Base-by-base conservation (phyloP, 2,888 invertebrate species). In the Polyommatus iphigenia region DNA sequence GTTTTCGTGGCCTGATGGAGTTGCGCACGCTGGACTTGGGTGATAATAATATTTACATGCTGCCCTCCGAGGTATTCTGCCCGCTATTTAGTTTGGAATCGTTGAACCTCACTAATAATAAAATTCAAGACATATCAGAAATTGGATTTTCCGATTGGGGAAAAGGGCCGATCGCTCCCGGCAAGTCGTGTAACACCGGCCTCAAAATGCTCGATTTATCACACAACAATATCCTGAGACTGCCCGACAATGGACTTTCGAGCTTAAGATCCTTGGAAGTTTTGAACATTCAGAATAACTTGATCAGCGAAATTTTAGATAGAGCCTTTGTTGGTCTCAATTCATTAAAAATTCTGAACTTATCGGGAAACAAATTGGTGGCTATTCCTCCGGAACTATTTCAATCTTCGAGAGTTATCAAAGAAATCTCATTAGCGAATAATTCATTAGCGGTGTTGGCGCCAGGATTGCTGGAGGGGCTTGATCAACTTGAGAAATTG, bases 371-470 rank as follows among this genome's bases (percentile, higher is more conserved):
- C 93, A 95, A 96, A 86, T 94, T 98, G 85, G 96, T 96, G 76
- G 96, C 96, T 72, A 95, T 98, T 83, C 97, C 98, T 76, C 96
- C 97, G 29, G 96, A 97, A 89, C 89, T 97, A 83, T 97, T 98
- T 89, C 95, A 96, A 87, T 95, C 96, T 82, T 96, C 96, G 72
- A 94, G 95, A 83, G 96, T 96, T 85, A 92, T 97, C 82, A 95
- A 95, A 83, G 96, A 97, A 88, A 94, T 97, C 83, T 95, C 96
- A 87, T 94, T 97, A 84, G 95, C 96, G 83, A 97, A 97, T 90
- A 97, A 98, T 90, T 96, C 97, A n/a, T 91, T 98, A 80, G 95
- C 96, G 81, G 96, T 96, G 59, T 91, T 97, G 79, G 97, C 97
- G 76, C 96, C 97, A 18, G 97, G 96, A 77, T 90, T 97, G 80